Evolutionary conservation across 2,797 vertebrate genomes (phyloP).

Genomic region (Harpagifer antarcticus): DNA sequence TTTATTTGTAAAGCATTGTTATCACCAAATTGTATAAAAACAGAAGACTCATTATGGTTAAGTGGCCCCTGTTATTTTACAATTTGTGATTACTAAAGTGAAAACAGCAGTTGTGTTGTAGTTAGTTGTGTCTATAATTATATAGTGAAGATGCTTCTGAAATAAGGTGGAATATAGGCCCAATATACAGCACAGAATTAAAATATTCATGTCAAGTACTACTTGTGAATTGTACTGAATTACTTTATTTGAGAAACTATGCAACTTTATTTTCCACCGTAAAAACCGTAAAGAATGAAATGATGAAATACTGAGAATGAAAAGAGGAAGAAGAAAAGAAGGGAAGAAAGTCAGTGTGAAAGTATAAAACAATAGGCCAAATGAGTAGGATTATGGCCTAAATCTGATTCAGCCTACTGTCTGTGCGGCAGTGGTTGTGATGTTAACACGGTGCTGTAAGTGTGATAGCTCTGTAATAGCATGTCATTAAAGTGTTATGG

Average conservation of each 20-base stretch:
- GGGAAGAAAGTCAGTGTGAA: conserved; percentile 30
- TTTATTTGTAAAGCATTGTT: background rate
- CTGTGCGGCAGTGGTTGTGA: conserved; percentile 72
- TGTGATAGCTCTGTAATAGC: conserved; percentile 82
- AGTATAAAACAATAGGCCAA: conserved; percentile 42
- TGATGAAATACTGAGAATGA: background rate
- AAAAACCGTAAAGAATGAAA: background rate
- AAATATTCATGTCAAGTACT: background rate
- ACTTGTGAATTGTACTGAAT: background rate
- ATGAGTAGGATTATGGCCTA: conserved; percentile 53
- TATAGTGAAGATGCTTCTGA: background rate
- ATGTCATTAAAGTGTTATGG: conserved; percentile 85
- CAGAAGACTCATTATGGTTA: background rate
- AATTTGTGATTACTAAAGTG: background rate
- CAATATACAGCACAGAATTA: background rate
- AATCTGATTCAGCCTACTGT: conserved; percentile 67
- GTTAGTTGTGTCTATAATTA: background rate
- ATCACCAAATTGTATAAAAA: background rate
- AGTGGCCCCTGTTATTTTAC: background rate
- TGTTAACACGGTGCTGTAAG: conserved; percentile 79
- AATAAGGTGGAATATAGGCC: background rate
- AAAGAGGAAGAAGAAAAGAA: conserved; percentile 4
- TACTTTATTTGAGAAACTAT: background rate
- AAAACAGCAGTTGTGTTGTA: background rate
- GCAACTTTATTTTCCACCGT: background rate